Percentiles rank a stretch among this genome's conserved stretches.
Evolutionary conservation across 2,888 invertebrate species (phyloP).

Genomic region (Keiferia lycopersicella): DNA sequence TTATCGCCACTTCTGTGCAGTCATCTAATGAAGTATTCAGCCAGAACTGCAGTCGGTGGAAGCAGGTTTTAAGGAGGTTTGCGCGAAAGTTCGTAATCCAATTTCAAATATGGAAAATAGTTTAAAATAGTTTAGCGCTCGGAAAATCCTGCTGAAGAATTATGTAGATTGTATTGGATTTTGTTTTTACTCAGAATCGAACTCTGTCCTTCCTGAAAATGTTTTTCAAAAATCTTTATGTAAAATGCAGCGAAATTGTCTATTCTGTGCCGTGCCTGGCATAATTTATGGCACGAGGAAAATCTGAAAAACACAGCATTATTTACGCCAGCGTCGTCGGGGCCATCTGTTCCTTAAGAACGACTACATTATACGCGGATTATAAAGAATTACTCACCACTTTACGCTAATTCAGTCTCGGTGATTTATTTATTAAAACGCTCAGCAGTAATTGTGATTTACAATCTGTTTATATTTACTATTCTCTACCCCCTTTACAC

Average conservation of each 20-base stretch:
- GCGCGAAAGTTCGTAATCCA: background rate
- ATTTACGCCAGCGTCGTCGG: background rate
- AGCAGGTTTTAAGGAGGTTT: constrained; percentile 44
- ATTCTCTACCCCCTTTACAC: constrained; percentile 31
- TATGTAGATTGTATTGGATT: background rate
- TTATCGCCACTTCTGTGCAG: constrained; percentile 64
- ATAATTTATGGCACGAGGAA: background rate
- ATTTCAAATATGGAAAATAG: constrained; percentile 3
- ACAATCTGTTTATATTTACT: constrained; percentile 44
- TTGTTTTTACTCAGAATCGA: no score
- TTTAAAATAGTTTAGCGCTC: background rate
- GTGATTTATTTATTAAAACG: constrained; percentile 47
- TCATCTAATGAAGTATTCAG: constrained; percentile 78
- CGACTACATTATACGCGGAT: constrained; percentile 59
- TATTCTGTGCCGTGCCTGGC: background rate
- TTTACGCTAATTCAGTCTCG: constrained; percentile 49
- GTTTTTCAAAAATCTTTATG: background rate
- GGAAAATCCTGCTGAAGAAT: background rate
- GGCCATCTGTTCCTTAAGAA: constrained; percentile 39
- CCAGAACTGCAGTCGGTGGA: constrained; percentile 42
- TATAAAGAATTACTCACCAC: constrained; percentile 56
- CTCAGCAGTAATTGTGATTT: constrained; percentile 50
- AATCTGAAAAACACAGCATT: background rate
- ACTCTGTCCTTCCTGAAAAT: background rate
- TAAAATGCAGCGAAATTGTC: background rate